Evolutionary conservation across 2,113 vertebrate genomes (phyloP).

Genomic region (Dromaius novaehollandiae): DNA sequence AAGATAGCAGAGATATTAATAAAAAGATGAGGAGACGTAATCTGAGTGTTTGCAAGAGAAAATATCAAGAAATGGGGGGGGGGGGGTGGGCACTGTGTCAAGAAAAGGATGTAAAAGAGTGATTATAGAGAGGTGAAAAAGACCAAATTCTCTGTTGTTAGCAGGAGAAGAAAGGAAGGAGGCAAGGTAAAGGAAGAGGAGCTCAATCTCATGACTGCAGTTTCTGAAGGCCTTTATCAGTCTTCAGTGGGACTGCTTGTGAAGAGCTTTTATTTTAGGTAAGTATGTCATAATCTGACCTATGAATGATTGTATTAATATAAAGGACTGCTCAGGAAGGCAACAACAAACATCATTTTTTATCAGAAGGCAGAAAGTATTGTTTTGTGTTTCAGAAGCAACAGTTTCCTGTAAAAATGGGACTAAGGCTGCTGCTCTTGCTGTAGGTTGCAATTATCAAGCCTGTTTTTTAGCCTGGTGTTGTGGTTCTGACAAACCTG

Average conservation of each 20-base stretch:
- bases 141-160: neutral
- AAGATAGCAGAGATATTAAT: neutral
- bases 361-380: neutral
- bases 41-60: neutral
- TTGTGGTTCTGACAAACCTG: neutral
- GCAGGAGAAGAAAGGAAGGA: neutral
- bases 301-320: neutral
- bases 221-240: neutral
- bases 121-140: neutral
- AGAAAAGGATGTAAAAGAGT: neutral
- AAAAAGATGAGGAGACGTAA: neutral
- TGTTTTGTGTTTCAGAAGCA: neutral
- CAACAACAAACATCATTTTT: neutral
- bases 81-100: fast-evolving
- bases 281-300: neutral
- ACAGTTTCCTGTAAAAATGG: neutral
- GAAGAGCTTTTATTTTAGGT: neutral
- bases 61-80: neutral
- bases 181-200: neutral
- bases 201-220: neutral
- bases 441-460: neutral
- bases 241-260: neutral
- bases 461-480: neutral
- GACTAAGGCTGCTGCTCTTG: neutral
- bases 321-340: neutral